Evolutionary conservation across 2,797 vertebrate genomes (phyloP).

Genomic region (Channallabes apus): DNA sequence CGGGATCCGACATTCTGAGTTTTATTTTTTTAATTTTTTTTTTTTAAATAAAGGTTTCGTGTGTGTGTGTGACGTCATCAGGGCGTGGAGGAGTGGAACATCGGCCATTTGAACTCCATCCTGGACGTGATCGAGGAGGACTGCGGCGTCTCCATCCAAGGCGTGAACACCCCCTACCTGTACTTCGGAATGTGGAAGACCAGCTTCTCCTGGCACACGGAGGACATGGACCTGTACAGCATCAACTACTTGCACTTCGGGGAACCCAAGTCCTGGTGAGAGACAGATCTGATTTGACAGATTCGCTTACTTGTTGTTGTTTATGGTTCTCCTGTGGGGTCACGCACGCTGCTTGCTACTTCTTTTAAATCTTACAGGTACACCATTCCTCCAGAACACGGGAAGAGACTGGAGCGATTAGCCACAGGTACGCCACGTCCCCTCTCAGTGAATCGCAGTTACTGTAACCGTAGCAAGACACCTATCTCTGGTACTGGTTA

Average conservation of each 20-base stretch:
- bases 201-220: conserved; percentile 96
- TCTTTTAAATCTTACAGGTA: conserved; percentile 67
- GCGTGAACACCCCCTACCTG: conserved; percentile 95
- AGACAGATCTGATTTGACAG: neutral
- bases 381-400: conserved; percentile 79
- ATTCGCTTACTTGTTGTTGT: too few relatives aligned
- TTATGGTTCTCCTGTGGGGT: too few relatives aligned
- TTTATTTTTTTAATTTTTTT: too few relatives aligned
- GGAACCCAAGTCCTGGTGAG: conserved; percentile 93
- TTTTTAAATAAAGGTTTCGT: neutral
- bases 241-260: conserved; percentile 77
- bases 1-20: neutral
- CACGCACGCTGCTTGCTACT: too few relatives aligned
- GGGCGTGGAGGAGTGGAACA: conserved; percentile 95
- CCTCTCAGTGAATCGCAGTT: too few relatives aligned
- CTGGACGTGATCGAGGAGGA: conserved; percentile 94
- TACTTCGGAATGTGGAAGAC: conserved; percentile 99
- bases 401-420: conserved; percentile 79
- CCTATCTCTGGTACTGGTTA: neutral
- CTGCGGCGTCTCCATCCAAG: conserved; percentile 93
- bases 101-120: conserved; percentile 90
- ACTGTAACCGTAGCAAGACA: neutral
- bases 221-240: conserved; percentile 96
- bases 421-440: conserved; percentile 69
- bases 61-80: conserved; percentile 63